Evolutionary conservation across 2,113 vertebrate genomes (phyloP).

Genomic region (Colossoma macropomum): DNA sequence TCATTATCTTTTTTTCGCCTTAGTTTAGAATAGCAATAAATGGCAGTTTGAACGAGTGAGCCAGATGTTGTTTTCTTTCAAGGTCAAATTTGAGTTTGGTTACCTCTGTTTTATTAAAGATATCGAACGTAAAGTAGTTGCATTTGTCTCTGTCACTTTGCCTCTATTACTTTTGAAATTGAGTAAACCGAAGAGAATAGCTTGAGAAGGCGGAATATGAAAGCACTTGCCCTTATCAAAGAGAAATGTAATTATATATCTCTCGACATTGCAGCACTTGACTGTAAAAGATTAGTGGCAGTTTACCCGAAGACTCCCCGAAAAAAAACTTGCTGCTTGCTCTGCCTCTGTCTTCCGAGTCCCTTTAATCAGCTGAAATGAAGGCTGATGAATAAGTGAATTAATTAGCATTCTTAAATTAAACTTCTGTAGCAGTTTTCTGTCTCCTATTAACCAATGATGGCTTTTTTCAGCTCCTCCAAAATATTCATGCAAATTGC

Average conservation of each 20-base stretch:
- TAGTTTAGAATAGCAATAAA: not conserved
- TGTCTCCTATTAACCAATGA: conserved; percentile 42
- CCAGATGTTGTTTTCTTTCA: conserved; percentile 4
- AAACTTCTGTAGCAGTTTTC: conserved; percentile 50
- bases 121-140: conserved; percentile 13
- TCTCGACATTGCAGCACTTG: conserved; percentile 40
- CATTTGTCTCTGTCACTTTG: conserved; percentile 26
- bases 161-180: conserved; percentile 33
- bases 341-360: conserved; percentile 38
- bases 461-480: conserved; percentile 16
- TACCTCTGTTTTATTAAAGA: conserved; percentile 8
- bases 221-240: conserved; percentile 50
- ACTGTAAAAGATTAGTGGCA: conserved; percentile 44
- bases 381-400: conserved; percentile 56
- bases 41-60: not conserved
- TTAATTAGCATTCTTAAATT: conserved; percentile 61
- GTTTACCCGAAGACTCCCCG: conserved; percentile 36
- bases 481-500: conserved; percentile 52
- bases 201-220: conserved; percentile 39
- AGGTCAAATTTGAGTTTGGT: conserved; percentile 16
- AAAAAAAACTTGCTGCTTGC: conserved; percentile 21
- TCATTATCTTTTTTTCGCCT: not conserved
- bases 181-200: conserved; percentile 48
- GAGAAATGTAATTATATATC: conserved; percentile 53
- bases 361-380: conserved; percentile 58